A percentile compares a stretch with the other conserved stretches of the same genome.
These are phyloP conservation scores for Apamea crenata DNA, from an alignment of 2,888 invertebrate genomes.

Conservation along the genomic window DNA sequence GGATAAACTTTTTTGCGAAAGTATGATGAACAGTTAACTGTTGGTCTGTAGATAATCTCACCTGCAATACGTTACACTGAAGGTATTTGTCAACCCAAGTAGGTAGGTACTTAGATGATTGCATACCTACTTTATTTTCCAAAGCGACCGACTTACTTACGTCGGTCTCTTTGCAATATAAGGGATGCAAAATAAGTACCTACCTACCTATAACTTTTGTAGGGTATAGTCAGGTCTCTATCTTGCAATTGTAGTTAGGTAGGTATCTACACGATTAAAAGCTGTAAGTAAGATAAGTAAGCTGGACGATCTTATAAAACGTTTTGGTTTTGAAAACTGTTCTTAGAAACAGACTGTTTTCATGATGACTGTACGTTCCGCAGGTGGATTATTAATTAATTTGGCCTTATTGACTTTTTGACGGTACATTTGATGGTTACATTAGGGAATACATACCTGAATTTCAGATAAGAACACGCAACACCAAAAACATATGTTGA, in stretches of 20 bases:
- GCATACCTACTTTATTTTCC: too few relatives aligned
- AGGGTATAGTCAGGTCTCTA: background rate
- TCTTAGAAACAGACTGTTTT: background rate
- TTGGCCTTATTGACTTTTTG: slow-evolving; percentile 77
- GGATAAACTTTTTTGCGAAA: background rate
- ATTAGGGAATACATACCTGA: slow-evolving; percentile 67
- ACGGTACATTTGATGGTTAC: slow-evolving; percentile 62
- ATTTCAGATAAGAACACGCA: slow-evolving; percentile 69
- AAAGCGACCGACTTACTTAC: too few relatives aligned
- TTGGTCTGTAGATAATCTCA: background rate
- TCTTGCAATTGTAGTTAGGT: background rate
- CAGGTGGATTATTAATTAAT: slow-evolving; percentile 76
- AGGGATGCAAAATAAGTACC: too few relatives aligned
- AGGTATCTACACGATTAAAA: background rate
- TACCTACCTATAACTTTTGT: too few relatives aligned
- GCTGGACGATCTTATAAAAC: too few relatives aligned
- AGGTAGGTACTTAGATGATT: background rate
- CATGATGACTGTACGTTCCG: slow-evolving; percentile 67
- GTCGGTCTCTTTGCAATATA: too few relatives aligned
- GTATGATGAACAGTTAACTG: background rate
- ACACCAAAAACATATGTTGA: slow-evolving; percentile 37
- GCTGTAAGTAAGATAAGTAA: background rate
- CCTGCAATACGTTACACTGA: background rate
- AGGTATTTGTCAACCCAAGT: background rate
- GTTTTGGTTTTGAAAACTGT: background rate